Conservation (phyloP, 2,888 invertebrate genomes). For the Ischnura elegans region DNA sequence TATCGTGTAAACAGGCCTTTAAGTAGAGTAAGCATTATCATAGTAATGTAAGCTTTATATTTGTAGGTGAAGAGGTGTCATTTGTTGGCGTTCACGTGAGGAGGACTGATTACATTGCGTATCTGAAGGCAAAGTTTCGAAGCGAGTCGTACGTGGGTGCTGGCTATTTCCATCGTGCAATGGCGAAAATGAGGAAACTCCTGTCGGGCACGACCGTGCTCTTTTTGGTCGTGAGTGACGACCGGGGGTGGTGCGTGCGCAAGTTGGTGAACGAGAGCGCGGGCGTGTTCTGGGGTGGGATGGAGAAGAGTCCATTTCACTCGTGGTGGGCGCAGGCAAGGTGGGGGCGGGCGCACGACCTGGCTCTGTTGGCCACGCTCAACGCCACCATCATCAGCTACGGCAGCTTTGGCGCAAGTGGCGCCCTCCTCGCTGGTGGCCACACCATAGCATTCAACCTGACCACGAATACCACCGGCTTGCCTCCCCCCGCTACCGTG, state of each 20-base stretch:
- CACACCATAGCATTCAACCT: constrained; percentile 32
- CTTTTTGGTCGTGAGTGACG: constrained; percentile 32
- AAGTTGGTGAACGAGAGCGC: constrained; percentile 32
- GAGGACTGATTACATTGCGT: not conserved
- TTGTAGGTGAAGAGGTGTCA: not conserved
- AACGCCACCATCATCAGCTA: constrained; percentile 51
- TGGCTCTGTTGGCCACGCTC: constrained; percentile 24
- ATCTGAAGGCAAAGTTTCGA: not conserved
- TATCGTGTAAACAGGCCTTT: too few relatives aligned
- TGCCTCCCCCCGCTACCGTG: not conserved
- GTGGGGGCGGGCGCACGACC: not conserved
- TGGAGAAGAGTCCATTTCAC: constrained; percentile 1
- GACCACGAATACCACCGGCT: not conserved
- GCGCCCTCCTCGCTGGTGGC: constrained; percentile 14
- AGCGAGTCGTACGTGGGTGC: not conserved
- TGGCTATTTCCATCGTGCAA: constrained; percentile 38
- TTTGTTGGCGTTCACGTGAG: constrained; percentile 44
- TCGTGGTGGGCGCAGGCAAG: not conserved
- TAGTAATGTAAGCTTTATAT: too few relatives aligned
- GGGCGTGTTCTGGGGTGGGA: constrained; percentile 45
- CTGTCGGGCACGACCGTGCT: not conserved
- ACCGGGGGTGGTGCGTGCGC: not conserved
- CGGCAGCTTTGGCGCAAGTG: not conserved
- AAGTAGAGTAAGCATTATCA: too few relatives aligned
- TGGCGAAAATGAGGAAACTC: not conserved